These are phyloP conservation scores for Platygyra sinensis DNA, from an alignment of 64 coral and sea anemone genomes.

Conservation along the genomic window DNA sequence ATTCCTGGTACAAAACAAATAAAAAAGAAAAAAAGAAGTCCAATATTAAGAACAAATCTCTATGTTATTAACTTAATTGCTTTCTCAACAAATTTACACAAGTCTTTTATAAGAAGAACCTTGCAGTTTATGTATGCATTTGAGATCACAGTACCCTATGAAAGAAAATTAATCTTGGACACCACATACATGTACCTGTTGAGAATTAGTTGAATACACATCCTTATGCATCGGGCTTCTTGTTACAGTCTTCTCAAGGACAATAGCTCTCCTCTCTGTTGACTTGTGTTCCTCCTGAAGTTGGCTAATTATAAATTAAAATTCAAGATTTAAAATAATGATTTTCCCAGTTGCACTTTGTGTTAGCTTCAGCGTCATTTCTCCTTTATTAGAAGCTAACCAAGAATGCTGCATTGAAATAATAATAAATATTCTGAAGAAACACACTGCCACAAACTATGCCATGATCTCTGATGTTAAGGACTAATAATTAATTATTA, in stretches of 20 bases:
- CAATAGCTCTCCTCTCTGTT: constrained; percentile 79
- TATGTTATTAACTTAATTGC: too few species aligned
- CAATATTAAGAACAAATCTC: not conserved
- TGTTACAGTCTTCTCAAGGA: constrained; percentile 68
- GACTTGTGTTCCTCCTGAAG: constrained; percentile 88
- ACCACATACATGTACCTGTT: not conserved
- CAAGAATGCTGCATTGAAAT: too few species aligned
- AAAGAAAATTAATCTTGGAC: not conserved
- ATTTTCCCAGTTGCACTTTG: not conserved
- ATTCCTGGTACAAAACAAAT: constrained; percentile 37
- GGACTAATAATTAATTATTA: too few species aligned
- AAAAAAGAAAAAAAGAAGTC: constrained; percentile 5
- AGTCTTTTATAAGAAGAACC: too few species aligned
- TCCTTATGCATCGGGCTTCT: constrained; percentile 27
- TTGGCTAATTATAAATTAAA: constrained; percentile 23
- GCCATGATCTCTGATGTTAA: too few species aligned
- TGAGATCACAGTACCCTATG: not conserved
- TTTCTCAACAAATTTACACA: too few species aligned
- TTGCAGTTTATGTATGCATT: too few species aligned
- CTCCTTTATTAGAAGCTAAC: too few species aligned
- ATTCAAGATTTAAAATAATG: not conserved
- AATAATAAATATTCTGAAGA: too few species aligned
- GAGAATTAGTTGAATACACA: constrained; percentile 27
- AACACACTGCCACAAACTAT: too few species aligned
- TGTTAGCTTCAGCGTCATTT: too few species aligned